Conservation (phyloP, 2,888 invertebrate species). For the Trachelus troglodyta region DNA sequence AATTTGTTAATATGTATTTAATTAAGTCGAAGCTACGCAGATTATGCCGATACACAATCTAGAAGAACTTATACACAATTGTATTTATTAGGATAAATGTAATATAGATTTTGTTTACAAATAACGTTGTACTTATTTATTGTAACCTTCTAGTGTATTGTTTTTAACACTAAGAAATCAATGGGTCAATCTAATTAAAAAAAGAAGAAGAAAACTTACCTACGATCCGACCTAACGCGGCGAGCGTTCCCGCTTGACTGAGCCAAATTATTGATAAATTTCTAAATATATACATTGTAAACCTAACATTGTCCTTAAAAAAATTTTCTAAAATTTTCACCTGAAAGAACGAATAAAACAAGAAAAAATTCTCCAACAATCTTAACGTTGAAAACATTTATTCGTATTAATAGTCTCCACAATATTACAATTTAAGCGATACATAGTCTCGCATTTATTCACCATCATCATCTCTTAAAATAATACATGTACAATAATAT, state of each 20-base stretch:
- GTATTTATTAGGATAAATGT: conserved; percentile 23
- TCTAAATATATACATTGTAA: neutral
- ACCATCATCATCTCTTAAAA: conserved; percentile 28
- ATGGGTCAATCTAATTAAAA: no score
- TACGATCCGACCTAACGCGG: no score
- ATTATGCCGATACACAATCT: neutral
- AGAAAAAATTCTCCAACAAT: conserved; percentile 1
- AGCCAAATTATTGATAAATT: no score
- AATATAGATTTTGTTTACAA: conserved; percentile 27
- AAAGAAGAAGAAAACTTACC: no score
- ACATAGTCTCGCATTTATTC: conserved; percentile 37
- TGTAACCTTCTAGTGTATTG: no score
- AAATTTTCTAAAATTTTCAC: no score
- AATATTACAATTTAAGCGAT: conserved; percentile 47
- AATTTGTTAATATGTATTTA: no score
- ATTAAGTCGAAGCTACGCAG: no score
- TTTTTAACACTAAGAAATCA: no score
- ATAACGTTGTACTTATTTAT: conserved; percentile 4
- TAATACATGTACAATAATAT: conserved; percentile 43
- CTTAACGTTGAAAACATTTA: conserved; percentile 56
- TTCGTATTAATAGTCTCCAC: conserved; percentile 43
- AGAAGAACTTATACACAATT: conserved; percentile 17
- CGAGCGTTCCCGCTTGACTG: no score
- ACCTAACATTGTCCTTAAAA: neutral
- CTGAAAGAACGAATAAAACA: neutral